Evolutionary conservation across 2,888 invertebrate genomes (phyloP).

Genomic region (Tubulanus polymorphus): DNA sequence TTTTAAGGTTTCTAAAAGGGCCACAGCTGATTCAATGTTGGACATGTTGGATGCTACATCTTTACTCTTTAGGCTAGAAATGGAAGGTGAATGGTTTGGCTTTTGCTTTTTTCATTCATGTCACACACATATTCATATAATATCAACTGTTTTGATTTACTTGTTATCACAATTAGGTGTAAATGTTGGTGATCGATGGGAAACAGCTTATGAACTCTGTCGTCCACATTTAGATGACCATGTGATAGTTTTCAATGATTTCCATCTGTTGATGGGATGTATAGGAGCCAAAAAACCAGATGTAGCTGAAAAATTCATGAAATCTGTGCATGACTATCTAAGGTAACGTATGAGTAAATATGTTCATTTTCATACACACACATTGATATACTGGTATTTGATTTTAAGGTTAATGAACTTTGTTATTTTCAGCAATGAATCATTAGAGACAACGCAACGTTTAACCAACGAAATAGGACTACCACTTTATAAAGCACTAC

Average conservation of each 20-base stretch:
- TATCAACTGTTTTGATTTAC: too few species aligned
- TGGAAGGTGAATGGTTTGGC: conserved; percentile 53
- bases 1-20: too few species aligned
- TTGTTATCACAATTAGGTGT: too few species aligned
- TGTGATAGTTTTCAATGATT: conserved; percentile 56
- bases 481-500: conserved; percentile 44
- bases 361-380: too few species aligned
- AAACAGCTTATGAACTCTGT: conserved; percentile 38
- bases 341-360: too few species aligned
- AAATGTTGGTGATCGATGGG: conserved; percentile 48
- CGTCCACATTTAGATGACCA: conserved; percentile 55
- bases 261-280: conserved; percentile 51
- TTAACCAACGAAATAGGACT: conserved; percentile 35
- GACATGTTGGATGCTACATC: conserved; percentile 56
- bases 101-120: too few species aligned
- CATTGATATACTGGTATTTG: too few species aligned
- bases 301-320: conserved; percentile 34
- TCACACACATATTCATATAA: too few species aligned
- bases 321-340: too few species aligned
- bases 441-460: conserved; percentile 24
- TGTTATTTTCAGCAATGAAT: conserved; percentile 19
- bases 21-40: conserved; percentile 51
- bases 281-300: conserved; percentile 40
- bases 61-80: conserved; percentile 54
- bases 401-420: too few species aligned